These are phyloP conservation scores for Priocnemis perturbator DNA, from an alignment of 2,888 invertebrate species.

Conservation along the genomic window DNA sequence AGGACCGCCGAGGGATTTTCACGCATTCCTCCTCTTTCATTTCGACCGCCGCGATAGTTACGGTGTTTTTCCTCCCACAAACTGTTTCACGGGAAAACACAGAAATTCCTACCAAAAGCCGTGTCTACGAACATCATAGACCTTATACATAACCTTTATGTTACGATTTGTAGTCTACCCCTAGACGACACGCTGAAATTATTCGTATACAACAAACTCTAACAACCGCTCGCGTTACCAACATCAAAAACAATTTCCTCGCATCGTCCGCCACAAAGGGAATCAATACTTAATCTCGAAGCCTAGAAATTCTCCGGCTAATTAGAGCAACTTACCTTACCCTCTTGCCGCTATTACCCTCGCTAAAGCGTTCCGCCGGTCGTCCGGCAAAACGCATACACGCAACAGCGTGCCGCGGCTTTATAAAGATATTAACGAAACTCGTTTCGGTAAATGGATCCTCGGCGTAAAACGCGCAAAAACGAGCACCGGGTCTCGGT, in stretches of 20 bases:
- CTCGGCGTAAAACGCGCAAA: conserved; percentile 40
- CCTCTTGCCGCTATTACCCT: background rate
- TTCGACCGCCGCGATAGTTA: conserved; percentile 9
- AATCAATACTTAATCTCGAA: too few species aligned
- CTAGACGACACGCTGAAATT: too few species aligned
- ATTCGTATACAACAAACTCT: too few species aligned
- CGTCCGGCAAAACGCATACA: conserved; percentile 7
- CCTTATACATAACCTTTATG: too few species aligned
- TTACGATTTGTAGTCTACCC: too few species aligned
- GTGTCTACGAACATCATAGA: too few species aligned
- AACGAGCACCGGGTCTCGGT: conserved; percentile 51
- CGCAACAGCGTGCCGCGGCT: conserved; percentile 19
- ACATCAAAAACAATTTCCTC: background rate
- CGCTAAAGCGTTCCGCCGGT: conserved; percentile 14
- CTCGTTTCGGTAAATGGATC: conserved; percentile 31
- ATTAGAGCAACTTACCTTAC: background rate
- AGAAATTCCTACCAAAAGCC: background rate
- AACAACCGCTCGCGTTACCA: too few species aligned
- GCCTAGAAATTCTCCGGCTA: background rate
- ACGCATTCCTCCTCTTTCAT: conserved; percentile 9
- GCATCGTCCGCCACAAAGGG: too few species aligned
- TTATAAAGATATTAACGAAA: conserved; percentile 49
- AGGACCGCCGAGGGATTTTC: conserved; percentile 21
- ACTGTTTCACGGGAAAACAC: background rate
- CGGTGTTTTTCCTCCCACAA: background rate